Conservation (phyloP, 2,797 vertebrate species). For the Esox masquinongy region DNA sequence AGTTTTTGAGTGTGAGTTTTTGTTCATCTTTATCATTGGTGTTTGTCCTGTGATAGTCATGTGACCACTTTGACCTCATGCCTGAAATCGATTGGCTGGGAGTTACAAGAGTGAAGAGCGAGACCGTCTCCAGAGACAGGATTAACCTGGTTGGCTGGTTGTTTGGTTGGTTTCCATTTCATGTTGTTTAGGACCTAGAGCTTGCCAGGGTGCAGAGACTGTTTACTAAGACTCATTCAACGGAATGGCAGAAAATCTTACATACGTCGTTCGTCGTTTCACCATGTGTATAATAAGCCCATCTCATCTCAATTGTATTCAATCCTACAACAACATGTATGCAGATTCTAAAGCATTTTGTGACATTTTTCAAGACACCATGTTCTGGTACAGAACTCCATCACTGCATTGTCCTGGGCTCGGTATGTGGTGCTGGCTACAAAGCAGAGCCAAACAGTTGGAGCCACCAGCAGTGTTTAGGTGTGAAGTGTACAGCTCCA, state of each 20-base stretch:
- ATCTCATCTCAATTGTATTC: constrained; percentile 5
- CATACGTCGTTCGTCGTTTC: background rate
- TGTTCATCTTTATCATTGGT: background rate
- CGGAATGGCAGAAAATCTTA: background rate
- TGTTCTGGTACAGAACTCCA: constrained; percentile 10
- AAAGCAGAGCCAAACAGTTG: constrained; percentile 14
- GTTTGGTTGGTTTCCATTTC: constrained; percentile 29
- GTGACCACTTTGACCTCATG: constrained; percentile 36
- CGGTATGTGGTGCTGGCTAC: constrained; percentile 12
- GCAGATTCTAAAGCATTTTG: constrained; percentile 1
- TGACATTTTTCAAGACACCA: background rate
- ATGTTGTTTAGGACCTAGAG: constrained; percentile 30
- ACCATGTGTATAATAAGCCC: background rate
- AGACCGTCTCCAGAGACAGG: constrained; percentile 14
- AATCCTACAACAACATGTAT: background rate
- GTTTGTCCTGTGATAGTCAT: constrained; percentile 44
- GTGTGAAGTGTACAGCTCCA: constrained; percentile 40
- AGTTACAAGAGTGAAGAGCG: constrained; percentile 16
- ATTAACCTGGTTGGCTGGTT: constrained; percentile 15
- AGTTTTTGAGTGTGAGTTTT: too few relatives aligned
- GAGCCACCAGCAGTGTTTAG: constrained; percentile 29
- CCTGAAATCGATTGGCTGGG: constrained; percentile 30
- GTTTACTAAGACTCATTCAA: background rate
- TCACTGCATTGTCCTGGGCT: constrained; percentile 22
- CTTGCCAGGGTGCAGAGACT: background rate